Evolutionary conservation across 1,140 invertebrate species (phyloP), one percentile per base, ranked within the genome.

Genomic region (Lerema accius): DNA sequence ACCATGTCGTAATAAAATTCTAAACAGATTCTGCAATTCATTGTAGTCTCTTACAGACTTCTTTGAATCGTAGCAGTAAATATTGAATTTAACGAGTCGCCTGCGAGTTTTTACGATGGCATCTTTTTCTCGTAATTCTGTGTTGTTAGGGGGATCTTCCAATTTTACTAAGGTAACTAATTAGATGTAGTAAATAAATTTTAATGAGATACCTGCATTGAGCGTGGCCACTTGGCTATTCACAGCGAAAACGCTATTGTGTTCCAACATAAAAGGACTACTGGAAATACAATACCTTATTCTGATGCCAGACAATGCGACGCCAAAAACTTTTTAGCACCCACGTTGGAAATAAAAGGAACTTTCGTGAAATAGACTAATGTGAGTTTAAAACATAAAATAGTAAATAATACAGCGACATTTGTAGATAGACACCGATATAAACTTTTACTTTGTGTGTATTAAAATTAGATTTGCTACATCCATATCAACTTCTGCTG

Each of bases 281-380:
- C 17, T 55, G 49, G 16, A 28, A 37, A 37, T 9, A 43, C 39
- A 56, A 56, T 28, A 13, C 39, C 51, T 13, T 56, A 43, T 56
- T 56, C 23, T 55, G 13, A 17, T 28, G 11, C 9, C 51, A 55
- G 51, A 56, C 53, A 56, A 28, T 56, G 53, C 43, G 53, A 43
- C 53, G 53, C 53, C 14, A 50, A 23, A 13, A 32, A 16, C 53
- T 5, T 56, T 55, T 55, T 55, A 42, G 37, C 39, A 42, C 39
- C 19, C 13, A 19, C 17, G 17, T 35, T 17, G 9, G 48, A 17
- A 28, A 48, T 48, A 32, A 32, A 32, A 7, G 9, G 35, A 11
- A 11, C 35, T 37, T 37, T 11, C 35, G n/a, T 37, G 35, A 4
- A 37, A 37, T 37, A 37, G 28, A 32, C 9, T 32, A 1, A 32